A percentile compares a stretch with the other conserved stretches of the same genome.
These are phyloP conservation scores for Protobothrops mucrosquamatus DNA, from an alignment of 2,113 vertebrate genomes.

Conservation along the genomic window DNA sequence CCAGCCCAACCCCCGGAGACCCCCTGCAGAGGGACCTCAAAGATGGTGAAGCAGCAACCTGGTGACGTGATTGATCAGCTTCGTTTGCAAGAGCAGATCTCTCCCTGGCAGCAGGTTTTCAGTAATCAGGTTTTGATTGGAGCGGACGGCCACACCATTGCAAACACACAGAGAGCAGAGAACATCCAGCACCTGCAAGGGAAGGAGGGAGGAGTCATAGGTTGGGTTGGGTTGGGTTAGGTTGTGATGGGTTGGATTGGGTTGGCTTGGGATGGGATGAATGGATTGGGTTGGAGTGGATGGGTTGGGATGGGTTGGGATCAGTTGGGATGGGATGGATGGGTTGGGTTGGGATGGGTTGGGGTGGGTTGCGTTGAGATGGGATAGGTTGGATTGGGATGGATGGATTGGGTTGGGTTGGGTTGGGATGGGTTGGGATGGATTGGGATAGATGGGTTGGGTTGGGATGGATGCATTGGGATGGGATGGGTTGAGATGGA, in stretches of 20 bases:
- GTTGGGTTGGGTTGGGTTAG: not conserved
- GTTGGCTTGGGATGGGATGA: not conserved
- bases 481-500: too few relatives aligned
- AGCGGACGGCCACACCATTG: conserved; percentile 92
- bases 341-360: not conserved
- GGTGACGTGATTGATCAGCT: conserved; percentile 87
- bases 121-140: conserved; percentile 95
- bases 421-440: too few relatives aligned
- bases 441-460: too few relatives aligned
- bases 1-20: not conserved
- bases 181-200: conserved; percentile 84
- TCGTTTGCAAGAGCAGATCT: conserved; percentile 88
- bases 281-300: too few relatives aligned
- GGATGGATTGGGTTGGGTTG: too few relatives aligned
- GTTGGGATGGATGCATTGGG: too few relatives aligned
- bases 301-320: not conserved
- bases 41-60: conserved; percentile 67
- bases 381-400: too few relatives aligned
- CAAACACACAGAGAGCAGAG: conserved; percentile 93
- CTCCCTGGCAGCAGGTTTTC: conserved; percentile 90
- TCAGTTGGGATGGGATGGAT: rapidly evolving
- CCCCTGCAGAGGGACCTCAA: not conserved
- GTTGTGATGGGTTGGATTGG: not conserved
- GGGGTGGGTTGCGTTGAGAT: too few relatives aligned
- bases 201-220: not conserved